Evolutionary conservation across 2,888 invertebrate species (phyloP), one percentile per base, ranked within the genome.

Genomic region (Catocala nupta): DNA sequence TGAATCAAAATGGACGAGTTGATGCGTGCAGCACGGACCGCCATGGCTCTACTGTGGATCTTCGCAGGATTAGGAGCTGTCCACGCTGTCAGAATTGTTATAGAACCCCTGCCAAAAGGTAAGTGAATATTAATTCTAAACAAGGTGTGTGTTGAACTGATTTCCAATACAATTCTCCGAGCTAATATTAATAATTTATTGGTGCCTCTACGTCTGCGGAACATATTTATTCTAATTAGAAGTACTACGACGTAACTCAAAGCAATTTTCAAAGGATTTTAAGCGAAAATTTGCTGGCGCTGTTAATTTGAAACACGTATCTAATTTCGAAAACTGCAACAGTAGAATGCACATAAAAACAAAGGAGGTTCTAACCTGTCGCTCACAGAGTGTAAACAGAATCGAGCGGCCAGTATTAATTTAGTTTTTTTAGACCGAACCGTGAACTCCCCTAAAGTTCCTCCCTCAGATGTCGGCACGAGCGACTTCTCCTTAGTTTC

Each of bases 61-160:
- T 80, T 91, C 62, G 77, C 85, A 33, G 88, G 86, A 50, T 76
- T 93, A 59, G 80, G 87, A 50, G 87, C 89, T 6, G 89, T 91
- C 48, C 83, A 86, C 45, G 92, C 93, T 62, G 88, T 94, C 69
- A 93, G 93, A 83, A 86, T 94, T 50, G 92, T 94, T 55, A 94
- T 94, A 83, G 94, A 94, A 82, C 94, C 94, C 9, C 83, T 94
- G 13, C 94, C 94, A 16, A 94, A 93, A 94, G 94, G 94, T 94
- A 87, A 85, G 90, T 83, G 44, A 36, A 65, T 50, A 51, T 52
- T 48, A 56, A 50, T 12, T 25, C 12, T 47, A 55, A 48, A 53
- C 8, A 12, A 51, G 5, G 3, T 33, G 5, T 12, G 34, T 13
- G 11, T 36, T 39, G 0, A 36, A 51, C 51, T 51, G 16, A 54